These are phyloP conservation scores for Calliphora vicina DNA, from an alignment of 1,140 invertebrate species.

Conservation along the genomic window DNA sequence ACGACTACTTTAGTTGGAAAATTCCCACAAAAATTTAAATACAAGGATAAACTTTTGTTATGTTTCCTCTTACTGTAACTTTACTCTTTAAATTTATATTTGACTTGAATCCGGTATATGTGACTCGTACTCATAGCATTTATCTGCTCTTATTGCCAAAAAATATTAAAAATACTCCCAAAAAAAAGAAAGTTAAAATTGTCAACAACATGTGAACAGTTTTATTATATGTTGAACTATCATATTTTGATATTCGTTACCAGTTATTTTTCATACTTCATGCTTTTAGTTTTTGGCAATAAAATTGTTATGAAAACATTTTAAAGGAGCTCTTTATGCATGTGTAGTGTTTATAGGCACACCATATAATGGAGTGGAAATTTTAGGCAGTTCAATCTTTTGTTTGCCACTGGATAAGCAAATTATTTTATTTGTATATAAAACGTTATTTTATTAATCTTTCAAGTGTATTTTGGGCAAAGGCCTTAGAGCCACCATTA, in stretches of 20 bases:
- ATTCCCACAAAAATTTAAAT: not conserved
- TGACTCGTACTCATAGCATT: no score
- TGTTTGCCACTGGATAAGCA: no score
- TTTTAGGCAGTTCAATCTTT: not conserved
- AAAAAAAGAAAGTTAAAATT: not conserved
- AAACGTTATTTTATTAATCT: no score
- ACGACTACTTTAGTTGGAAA: not conserved
- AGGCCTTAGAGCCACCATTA: no score
- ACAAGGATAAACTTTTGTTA: not conserved
- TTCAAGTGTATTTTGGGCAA: no score
- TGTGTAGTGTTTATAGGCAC: not conserved
- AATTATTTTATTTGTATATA: no score
- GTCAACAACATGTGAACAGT: not conserved
- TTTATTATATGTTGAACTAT: not conserved
- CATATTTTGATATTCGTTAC: not conserved
- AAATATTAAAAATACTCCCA: not conserved
- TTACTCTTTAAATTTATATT: not conserved
- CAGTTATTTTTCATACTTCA: not conserved
- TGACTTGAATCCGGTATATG: not conserved
- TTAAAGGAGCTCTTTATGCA: not conserved
- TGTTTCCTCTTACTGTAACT: not conserved
- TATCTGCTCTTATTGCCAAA: not conserved
- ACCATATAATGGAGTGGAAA: not conserved
- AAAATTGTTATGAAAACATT: not conserved
- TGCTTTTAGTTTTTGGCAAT: not conserved